These are phyloP conservation scores for Caracal caracal DNA, from an alignment of 2,113 vertebrate species.

Conservation along the genomic window DNA sequence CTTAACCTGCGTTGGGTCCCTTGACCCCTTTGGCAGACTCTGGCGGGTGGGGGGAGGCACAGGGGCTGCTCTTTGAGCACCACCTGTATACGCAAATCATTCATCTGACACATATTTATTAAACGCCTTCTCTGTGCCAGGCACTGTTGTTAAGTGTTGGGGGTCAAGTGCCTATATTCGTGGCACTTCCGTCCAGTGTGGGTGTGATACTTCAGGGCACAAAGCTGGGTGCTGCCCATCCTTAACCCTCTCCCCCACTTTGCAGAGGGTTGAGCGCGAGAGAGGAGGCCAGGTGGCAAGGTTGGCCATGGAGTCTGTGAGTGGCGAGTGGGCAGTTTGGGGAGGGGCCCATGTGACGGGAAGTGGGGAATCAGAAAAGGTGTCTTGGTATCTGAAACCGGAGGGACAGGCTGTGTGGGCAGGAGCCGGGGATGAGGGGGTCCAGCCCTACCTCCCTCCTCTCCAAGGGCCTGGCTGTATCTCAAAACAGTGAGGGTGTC, in stretches of 20 bases:
- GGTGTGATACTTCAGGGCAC: background rate
- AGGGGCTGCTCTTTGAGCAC: background rate
- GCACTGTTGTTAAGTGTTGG: background rate
- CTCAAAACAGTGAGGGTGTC: conserved; percentile 53
- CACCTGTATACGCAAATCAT: background rate
- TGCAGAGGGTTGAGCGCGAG: background rate
- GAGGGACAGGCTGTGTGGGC: background rate
- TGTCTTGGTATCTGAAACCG: background rate
- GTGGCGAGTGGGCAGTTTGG: background rate
- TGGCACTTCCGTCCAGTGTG: background rate
- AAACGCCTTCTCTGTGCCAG: background rate
- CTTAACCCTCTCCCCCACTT: background rate
- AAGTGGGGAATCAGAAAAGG: background rate
- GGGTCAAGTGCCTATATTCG: background rate
- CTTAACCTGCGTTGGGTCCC: background rate
- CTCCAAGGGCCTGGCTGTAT: background rate
- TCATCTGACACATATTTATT: background rate
- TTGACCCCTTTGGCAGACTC: background rate
- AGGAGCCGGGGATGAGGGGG: background rate
- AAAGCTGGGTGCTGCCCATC: too few relatives aligned
- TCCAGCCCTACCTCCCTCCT: background rate
- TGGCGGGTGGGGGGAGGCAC: background rate
- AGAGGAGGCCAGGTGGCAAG: background rate
- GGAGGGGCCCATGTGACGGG: background rate
- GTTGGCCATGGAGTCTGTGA: background rate